phyloP scores from a whole-genome alignment of 2,888 invertebrate species.

The Coelopa pilipes region DNA sequence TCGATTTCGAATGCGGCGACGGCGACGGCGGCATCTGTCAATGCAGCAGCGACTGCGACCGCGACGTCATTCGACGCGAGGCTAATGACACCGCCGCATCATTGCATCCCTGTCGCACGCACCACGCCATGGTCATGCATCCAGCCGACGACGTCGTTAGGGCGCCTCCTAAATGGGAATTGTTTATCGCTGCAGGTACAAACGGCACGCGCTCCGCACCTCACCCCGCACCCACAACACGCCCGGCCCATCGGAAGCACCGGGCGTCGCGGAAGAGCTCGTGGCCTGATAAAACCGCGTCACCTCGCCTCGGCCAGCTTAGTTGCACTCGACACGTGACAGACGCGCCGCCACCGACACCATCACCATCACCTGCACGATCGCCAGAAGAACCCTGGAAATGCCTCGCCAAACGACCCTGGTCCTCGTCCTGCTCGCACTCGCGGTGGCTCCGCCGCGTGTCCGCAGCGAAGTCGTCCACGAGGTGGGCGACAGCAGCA shows the following conservation, averaged over 20 bases:
- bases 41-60: too few species aligned
- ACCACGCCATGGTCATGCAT: too few species aligned
- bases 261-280: too few species aligned
- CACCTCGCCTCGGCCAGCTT: neutral
- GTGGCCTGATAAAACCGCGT: neutral
- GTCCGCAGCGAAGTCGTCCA: neutral
- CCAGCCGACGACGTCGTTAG: neutral
- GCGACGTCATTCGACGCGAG: slow-evolving; percentile 6
- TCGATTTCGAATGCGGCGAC: slow-evolving; percentile 31
- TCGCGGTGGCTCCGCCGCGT: slow-evolving; percentile 18
- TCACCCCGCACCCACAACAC: too few species aligned
- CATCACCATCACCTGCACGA: slow-evolving; percentile 4
- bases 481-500: neutral
- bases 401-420: too few species aligned
- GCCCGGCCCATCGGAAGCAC: too few species aligned
- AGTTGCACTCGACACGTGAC: slow-evolving; percentile 12
- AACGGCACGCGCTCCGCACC: neutral
- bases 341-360: neutral
- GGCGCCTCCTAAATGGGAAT: neutral
- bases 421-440: neutral
- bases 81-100: slow-evolving; percentile 20
- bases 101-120: slow-evolving; percentile 13
- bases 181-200: slow-evolving; percentile 38
- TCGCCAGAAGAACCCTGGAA: too few species aligned
- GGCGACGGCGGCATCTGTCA: neutral